Evolutionary conservation across 64 coral and sea anemone genomes (phyloP), one percentile per base, ranked within the genome.

Genomic region (Stichodactyla helianthus): DNA sequence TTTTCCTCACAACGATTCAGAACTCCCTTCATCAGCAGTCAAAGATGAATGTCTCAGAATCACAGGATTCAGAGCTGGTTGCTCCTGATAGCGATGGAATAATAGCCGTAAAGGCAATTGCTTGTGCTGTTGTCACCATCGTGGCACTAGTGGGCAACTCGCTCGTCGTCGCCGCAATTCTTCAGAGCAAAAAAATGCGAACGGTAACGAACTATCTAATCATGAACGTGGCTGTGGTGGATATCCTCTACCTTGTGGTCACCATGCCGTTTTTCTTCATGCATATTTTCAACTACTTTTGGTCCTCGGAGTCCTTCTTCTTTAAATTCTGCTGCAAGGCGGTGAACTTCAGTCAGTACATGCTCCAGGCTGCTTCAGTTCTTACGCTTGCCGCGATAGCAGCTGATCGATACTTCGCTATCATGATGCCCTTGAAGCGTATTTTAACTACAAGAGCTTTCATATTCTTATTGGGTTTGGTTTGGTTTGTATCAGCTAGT

Each of bases 351-450:
- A 77, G 55, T 25, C 90, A 92, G 19, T 92, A 83, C 56, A 70
- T 82, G 61, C 55, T 92, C 7, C 64, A 85, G 17, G 77, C 77
- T 28, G 85, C 82, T 55, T 92, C 90, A 5, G 77, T 92, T 22
- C 67, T 92, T 2, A 92, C 90, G 6, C 52, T 92, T 18, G 77
- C 84, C 15, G 77, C 74, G 5, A 92, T 92, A 7, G 90, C 90
- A 44, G 79, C 86, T 25, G 90, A 92, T 87, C 90, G 90, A 53
- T 92, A 82, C 59, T 92, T 92, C 19, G 90, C 90, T 31, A 92
- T 92, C 35, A 71, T 92, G 84, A 86, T 86, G 50, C 90, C 90
- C 0, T 58, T 92, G 16, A 77, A 87, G 52, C 53, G 85, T 16
- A 87, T 92, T 20, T 62, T 92, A 22, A 92, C 78, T 53, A 87